Base-by-base conservation (phyloP, 2,888 invertebrate species). In the Phengaris arion region DNA sequence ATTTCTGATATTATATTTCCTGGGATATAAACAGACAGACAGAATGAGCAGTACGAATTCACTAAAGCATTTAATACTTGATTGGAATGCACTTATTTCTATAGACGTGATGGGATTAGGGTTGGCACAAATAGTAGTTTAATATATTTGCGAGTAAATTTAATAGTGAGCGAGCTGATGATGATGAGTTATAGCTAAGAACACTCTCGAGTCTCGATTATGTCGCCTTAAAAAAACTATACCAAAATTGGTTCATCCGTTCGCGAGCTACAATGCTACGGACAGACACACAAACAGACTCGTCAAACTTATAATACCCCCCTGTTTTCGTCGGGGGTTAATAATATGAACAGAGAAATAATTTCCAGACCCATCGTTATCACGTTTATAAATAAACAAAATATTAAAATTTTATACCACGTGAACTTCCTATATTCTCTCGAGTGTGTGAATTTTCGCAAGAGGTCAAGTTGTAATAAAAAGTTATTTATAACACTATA, bases 81-180 rank as follows among this genome's bases (percentile, higher is more conserved):
- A 74, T 68, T 57, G 79, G 78, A 78, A 79, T 78, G 79, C 78
- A 79, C 78, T 77, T 77, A 76, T 76, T 79, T 77, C 74, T 75
- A 70, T 55, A 70, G 79, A 76, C 74, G 77, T 75, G 79, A 74
- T 75, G 77, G 77, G 69, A 12, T 48, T 69, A 69, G 48, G 69
- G 69, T 6, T 69, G 69, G 7, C 69, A 69, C 0, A 59, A 59
- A 59, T 22, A 15, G 7, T n/a, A 35, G 35, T 35, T 35, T 35
- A 35, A 35, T 35, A 4, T 35, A 35, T 35, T 35, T 35, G 35
- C 35, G 35, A 35, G 35, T 35, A 35, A 35, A 35, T 35, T 35
- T 35, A 35, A 35, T 35, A 35, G 35, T 35, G 4, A 35, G 35
- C 3, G 35, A 35, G 35, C 35, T 35, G 35, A 35, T 35, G 35